phyloP scores from a whole-genome alignment of 1,140 invertebrate genomes.

The Musca vetustissima region DNA sequence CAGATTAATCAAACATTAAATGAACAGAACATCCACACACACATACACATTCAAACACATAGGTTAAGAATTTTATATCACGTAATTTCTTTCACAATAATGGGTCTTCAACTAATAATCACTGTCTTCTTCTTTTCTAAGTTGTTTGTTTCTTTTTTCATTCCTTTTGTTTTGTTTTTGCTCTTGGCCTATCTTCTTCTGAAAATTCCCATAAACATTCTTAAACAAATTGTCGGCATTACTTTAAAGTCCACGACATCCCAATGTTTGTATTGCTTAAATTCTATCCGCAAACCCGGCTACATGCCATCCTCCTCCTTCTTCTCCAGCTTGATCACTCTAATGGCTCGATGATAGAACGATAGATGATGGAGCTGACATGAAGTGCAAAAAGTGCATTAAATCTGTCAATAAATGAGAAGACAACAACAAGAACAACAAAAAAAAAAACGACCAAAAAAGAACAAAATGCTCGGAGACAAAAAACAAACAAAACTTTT shows the following conservation, averaged over 20 bases:
- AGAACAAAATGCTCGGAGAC: too few species aligned
- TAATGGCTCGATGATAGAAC: background rate
- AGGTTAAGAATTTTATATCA: too few species aligned
- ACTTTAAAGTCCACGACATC: background rate
- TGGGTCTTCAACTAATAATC: too few species aligned
- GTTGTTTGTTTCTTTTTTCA: background rate
- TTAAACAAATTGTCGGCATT: slow-evolving; percentile 22
- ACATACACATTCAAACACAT: too few species aligned
- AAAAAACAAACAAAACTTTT: too few species aligned
- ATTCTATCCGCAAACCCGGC: background rate
- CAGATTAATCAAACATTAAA: too few species aligned
- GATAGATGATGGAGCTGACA: background rate
- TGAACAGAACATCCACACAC: too few species aligned
- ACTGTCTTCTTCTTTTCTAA: background rate
- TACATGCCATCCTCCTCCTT: too few species aligned
- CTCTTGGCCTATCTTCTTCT: slow-evolving; percentile 3
- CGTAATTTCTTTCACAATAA: too few species aligned
- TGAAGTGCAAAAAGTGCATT: slow-evolving; percentile 7
- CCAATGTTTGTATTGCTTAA: background rate
- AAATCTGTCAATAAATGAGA: slow-evolving; percentile 13
- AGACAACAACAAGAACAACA: too few species aligned
- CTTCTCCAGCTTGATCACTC: too few species aligned
- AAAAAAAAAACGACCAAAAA: too few species aligned
- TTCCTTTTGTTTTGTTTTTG: background rate
- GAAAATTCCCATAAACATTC: slow-evolving; percentile 19